Conservation (phyloP, 30 jellyfish, hydroid and myxozoan genomes). For the Aurelia sp. region DNA sequence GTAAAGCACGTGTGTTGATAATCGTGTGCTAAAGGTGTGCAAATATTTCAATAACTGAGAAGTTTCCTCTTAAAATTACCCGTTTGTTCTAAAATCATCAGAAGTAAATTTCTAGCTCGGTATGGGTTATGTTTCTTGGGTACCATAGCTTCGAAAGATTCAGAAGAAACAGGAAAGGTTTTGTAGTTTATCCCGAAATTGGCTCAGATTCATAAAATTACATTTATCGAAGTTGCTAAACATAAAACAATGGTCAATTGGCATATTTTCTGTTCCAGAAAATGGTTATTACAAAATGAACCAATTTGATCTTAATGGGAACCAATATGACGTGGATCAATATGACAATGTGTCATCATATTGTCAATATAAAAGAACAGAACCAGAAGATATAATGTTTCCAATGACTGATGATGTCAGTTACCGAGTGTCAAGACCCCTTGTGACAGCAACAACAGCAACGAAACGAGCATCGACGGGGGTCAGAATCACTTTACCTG, state of each 20-base stretch:
- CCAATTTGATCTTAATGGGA: conserved; percentile 22
- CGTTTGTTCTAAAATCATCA: no score
- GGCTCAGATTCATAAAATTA: no score
- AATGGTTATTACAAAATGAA: background rate
- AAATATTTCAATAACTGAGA: no score
- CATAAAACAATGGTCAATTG: background rate
- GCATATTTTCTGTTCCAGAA: conserved; percentile 14
- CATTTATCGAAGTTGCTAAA: no score
- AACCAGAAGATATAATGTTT: background rate
- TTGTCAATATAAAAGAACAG: background rate
- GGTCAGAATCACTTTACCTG: conserved; percentile 54
- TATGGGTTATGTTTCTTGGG: no score
- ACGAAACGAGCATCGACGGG: conserved; percentile 42
- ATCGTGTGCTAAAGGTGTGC: no score
- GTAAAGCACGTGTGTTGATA: no score
- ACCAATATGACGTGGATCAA: background rate
- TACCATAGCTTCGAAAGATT: no score
- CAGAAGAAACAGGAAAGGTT: no score
- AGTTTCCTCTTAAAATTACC: no score
- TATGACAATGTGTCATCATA: background rate
- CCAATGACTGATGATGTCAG: background rate
- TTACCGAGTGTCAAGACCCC: conserved; percentile 18
- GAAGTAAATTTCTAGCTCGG: no score
- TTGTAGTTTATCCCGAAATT: no score
- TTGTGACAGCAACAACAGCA: conserved; percentile 2